These are phyloP conservation scores for Distichodus sexfasciatus DNA, from an alignment of 2,797 vertebrate genomes.

Conservation along the genomic window DNA sequence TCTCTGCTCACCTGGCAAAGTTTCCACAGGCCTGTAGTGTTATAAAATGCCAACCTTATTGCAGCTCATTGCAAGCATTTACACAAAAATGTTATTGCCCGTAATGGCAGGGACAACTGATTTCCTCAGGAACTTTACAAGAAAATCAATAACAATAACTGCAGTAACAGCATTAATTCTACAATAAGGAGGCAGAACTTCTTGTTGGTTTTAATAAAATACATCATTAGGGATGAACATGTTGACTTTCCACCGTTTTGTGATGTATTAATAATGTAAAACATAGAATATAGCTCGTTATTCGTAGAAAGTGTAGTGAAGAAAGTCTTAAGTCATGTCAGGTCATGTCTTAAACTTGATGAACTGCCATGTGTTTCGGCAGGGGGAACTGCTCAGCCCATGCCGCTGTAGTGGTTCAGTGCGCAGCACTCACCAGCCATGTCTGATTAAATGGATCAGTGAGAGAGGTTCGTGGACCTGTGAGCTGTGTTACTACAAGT, in stretches of 20 bases:
- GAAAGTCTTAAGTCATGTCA: too few relatives aligned
- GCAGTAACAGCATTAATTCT: not conserved
- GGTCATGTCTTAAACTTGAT: too few relatives aligned
- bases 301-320: too few relatives aligned
- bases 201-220: not conserved
- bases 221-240: not conserved
- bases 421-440: conserved; percentile 92
- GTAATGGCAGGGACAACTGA: not conserved
- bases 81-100: not conserved
- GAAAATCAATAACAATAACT: conserved; percentile 24
- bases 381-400: conserved; percentile 97
- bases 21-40: not conserved
- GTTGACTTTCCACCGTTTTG: not conserved
- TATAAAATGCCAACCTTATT: conserved; percentile 7
- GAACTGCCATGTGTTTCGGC: too few relatives aligned
- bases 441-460: conserved; percentile 97
- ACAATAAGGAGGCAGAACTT: not conserved
- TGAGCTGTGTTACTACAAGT: conserved; percentile 99
- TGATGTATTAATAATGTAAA: not conserved
- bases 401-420: conserved; percentile 95
- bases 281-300: too few relatives aligned
- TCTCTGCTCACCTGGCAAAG: conserved; percentile 1
- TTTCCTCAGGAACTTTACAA: not conserved
- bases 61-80: conserved; percentile 11
- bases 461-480: conserved; percentile 98